Evolutionary conservation across 2,113 vertebrate genomes (phyloP), one percentile per base, ranked within the genome.

Genomic region (Capricornis sumatraensis): DNA sequence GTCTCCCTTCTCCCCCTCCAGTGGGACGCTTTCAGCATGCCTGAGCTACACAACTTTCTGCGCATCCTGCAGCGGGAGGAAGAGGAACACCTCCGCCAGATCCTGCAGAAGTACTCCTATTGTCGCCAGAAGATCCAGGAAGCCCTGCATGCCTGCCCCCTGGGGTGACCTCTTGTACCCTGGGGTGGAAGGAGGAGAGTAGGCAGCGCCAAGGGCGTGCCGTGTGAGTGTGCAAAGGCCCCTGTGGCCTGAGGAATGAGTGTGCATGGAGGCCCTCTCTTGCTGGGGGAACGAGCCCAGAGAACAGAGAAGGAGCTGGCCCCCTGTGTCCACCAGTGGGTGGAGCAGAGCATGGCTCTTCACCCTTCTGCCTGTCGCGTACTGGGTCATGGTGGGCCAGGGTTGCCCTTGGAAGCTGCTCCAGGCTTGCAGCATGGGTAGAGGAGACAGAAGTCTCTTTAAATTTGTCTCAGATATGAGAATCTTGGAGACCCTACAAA

Each of bases 21-120:
- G 99, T 99, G 99, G 99, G 99, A 99, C 0, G 99, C 99, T 91
- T 99, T 99, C 98, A 99, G 99, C 14, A 98, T 99, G 98, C 99
- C 99, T 0, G 99, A 99, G 98, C 98, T 99, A 60, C 99, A 99
- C 81, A 99, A 99, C 98, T 99, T 99, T 98, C 97, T 99, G 95
- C 99, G 99, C 40, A 99, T 99, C 95, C 98, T 99, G 89, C 99
- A 99, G 98, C 99, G 99, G 36, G 99, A 99, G 96, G 99, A 99
- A 87, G 99, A 99, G 93, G 99, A 99, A 52, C 99, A 99, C 62
- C 89, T 99, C 87, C 99, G 99, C 79, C 99, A 99, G 97, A 99
- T 99, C 76, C 97, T 99, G 89, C 99, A 99, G 95, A 99, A 99
- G 60, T 99, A 99, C 10, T 98, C 99, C 27, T 97, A 96, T 85